Evolutionary conservation across 2,113 vertebrate species (phyloP).

Genomic region (Callithrix jacchus): DNA sequence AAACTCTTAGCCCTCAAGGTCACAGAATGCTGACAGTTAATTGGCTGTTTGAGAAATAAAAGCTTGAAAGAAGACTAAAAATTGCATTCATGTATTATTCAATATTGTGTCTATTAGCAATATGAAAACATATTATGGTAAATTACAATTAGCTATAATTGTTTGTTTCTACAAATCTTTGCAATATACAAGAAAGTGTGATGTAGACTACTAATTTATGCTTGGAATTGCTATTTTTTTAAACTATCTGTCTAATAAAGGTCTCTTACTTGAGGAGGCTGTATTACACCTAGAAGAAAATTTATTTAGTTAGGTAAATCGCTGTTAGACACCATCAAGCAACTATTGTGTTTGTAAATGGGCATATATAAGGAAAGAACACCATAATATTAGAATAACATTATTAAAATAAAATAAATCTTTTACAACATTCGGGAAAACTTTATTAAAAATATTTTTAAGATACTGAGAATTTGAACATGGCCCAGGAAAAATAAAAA

Average conservation of each 20-base stretch:
- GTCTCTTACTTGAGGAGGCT: neutral
- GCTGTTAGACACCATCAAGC: neutral
- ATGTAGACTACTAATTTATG: neutral
- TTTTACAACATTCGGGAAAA: neutral
- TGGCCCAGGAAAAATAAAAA: neutral
- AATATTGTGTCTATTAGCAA: neutral
- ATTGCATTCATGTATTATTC: neutral
- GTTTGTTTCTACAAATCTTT: neutral
- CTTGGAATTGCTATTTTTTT: neutral
- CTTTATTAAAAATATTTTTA: neutral
- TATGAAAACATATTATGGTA: neutral
- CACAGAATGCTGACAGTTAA: neutral
- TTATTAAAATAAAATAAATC: neutral
- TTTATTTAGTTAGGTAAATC: neutral
- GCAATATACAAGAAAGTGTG: neutral
- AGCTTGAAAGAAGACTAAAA: constrained; percentile 7
- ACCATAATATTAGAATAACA: neutral
- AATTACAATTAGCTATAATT: neutral
- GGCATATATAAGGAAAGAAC: neutral
- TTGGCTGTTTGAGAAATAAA: neutral
- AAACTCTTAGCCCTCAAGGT: neutral
- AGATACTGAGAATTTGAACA: neutral
- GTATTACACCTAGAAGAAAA: neutral
- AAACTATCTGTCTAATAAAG: neutral
- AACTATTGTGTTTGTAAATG: neutral